Evolutionary conservation across 1,140 invertebrate genomes (phyloP).

Genomic region (Solenopsis invicta): DNA sequence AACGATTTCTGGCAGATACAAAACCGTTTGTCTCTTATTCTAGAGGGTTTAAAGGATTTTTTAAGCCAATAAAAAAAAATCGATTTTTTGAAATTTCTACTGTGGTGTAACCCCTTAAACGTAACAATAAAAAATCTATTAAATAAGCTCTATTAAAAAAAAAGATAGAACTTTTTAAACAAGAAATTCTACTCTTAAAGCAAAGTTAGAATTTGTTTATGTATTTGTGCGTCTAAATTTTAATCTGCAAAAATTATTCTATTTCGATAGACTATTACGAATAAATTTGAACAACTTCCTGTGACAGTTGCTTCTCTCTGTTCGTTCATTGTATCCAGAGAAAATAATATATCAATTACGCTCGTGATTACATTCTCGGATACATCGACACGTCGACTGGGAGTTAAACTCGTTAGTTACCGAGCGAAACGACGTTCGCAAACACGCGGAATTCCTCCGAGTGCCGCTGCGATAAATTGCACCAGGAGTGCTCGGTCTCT

Average conservation of each 20-base stretch:
- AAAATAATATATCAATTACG: conserved; percentile 60
- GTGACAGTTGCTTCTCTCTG: background rate
- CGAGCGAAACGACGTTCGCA: conserved; percentile 61
- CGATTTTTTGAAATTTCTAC: too few species aligned
- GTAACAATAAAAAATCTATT: background rate
- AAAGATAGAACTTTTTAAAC: too few species aligned
- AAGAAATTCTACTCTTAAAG: too few species aligned
- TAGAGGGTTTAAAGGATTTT: too few species aligned
- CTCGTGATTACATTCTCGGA: conserved; percentile 51
- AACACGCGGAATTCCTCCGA: conserved; percentile 63
- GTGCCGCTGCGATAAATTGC: conserved; percentile 72
- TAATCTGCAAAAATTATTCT: background rate
- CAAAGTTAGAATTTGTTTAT: background rate
- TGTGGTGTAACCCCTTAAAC: too few species aligned
- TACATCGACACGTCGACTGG: background rate
- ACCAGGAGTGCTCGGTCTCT: conserved; percentile 69
- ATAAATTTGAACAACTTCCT: background rate
- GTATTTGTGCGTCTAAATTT: background rate
- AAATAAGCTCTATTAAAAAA: background rate
- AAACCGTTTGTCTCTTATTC: too few species aligned
- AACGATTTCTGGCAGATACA: too few species aligned
- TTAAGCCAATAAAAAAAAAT: too few species aligned
- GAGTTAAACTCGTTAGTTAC: conserved; percentile 42
- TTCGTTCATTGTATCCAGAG: conserved; percentile 46
- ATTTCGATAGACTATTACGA: background rate